These are phyloP conservation scores for Mesoclemmys tuberculata DNA, from an alignment of 2,113 vertebrate species.

Conservation along the genomic window DNA sequence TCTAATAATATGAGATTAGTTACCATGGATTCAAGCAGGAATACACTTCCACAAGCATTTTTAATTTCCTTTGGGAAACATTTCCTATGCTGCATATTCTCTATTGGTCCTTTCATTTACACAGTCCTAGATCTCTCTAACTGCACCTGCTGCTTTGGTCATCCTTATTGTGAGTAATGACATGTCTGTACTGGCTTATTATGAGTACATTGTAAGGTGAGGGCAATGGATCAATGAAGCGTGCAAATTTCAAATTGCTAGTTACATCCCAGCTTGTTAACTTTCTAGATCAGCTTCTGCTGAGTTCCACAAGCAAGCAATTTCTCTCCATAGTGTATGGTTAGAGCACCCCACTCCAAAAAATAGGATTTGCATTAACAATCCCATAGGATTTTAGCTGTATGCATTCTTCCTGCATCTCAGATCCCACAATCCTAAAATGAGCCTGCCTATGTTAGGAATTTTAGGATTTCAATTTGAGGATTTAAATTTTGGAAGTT, in stretches of 20 bases:
- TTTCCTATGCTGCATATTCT: not conserved
- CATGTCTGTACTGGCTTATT: not conserved
- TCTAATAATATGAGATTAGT: not conserved
- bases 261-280: not conserved
- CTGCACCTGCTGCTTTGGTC: not conserved
- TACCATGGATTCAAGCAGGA: not conserved
- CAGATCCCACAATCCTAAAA: no score
- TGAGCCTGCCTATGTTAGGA: no score
- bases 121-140: not conserved
- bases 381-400: not conserved
- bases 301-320: not conserved
- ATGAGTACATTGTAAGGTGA: not conserved
- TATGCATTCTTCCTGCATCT: no score
- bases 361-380: not conserved
- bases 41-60: not conserved
- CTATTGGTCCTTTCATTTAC: not conserved
- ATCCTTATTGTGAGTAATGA: not conserved
- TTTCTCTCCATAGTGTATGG: not conserved
- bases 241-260: not conserved
- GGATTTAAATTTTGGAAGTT: slow-evolving; percentile 32
- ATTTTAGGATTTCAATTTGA: no score
- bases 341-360: not conserved
- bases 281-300: not conserved
- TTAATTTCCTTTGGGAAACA: not conserved
- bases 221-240: not conserved